A percentile compares a stretch with the other conserved stretches of the same genome.
These are phyloP conservation scores for Dasypus novemcinctus DNA, from an alignment of 2,113 vertebrate species.

Conservation along the genomic window DNA sequence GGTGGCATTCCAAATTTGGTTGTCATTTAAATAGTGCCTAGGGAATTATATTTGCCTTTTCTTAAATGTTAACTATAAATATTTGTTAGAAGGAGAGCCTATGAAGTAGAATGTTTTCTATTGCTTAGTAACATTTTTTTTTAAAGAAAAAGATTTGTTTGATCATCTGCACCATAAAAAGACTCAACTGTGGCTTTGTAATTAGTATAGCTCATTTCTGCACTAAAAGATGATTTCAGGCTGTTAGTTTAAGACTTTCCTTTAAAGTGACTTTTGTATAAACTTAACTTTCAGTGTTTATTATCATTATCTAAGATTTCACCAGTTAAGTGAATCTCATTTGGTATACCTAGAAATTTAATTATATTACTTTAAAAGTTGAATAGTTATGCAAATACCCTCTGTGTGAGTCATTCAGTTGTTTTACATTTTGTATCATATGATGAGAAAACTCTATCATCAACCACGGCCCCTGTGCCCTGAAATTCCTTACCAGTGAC, in stretches of 20 bases:
- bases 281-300: constrained; percentile 44
- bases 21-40: constrained; percentile 56
- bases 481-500: not conserved
- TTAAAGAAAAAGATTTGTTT: constrained; percentile 44
- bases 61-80: constrained; percentile 57
- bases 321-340: constrained; percentile 10
- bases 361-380: constrained; percentile 1
- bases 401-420: not conserved
- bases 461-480: not conserved
- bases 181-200: not conserved
- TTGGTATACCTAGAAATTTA: not conserved
- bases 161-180: constrained; percentile 19
- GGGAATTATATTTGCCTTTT: constrained; percentile 53
- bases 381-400: not conserved
- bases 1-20: constrained; percentile 37
- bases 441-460: not conserved
- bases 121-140: constrained; percentile 40
- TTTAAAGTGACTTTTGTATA: constrained; percentile 44
- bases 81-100: constrained; percentile 45
- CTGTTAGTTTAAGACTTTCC: constrained; percentile 47
- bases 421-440: not conserved
- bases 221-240: constrained; percentile 7
- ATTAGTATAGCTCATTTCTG: not conserved
- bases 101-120: constrained; percentile 53
- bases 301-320: constrained; percentile 31